phyloP scores from a whole-genome alignment of 2,888 invertebrate genomes.

The Eurois occulta region DNA sequence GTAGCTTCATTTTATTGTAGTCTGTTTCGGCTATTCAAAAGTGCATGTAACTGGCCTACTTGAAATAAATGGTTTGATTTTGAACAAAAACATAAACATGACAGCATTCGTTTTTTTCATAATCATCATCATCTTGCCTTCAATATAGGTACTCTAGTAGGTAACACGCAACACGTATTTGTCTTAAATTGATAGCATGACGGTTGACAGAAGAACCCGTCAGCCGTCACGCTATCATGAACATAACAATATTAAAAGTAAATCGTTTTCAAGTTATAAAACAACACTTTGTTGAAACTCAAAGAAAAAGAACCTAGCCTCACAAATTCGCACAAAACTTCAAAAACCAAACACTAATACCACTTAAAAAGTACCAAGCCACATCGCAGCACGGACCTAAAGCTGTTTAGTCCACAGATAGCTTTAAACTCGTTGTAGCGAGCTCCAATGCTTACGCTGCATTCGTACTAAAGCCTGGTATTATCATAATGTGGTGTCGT shows the following conservation, averaged over 20 bases:
- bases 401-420: constrained; percentile 15
- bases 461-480: constrained; percentile 25
- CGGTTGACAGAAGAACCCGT: background rate
- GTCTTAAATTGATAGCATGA: too few relatives aligned
- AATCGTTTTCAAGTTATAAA: background rate
- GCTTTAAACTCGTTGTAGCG: constrained; percentile 16
- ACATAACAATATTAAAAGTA: background rate
- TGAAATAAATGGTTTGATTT: too few relatives aligned
- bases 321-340: background rate
- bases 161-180: background rate
- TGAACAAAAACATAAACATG: background rate
- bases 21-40: too few relatives aligned
- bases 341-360: constrained; percentile 2
- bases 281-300: background rate
- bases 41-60: too few relatives aligned
- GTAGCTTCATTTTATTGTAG: too few relatives aligned
- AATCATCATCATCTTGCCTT: background rate
- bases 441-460: constrained; percentile 24
- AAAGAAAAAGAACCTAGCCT: background rate
- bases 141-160: background rate
- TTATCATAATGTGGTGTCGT: constrained; percentile 46
- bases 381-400: background rate
- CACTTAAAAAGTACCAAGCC: constrained; percentile 20
- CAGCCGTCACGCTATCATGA: background rate
- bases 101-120: too few relatives aligned